These are phyloP conservation scores for Lynx canadensis DNA, from an alignment of 2,113 vertebrate genomes.

Conservation along the genomic window DNA sequence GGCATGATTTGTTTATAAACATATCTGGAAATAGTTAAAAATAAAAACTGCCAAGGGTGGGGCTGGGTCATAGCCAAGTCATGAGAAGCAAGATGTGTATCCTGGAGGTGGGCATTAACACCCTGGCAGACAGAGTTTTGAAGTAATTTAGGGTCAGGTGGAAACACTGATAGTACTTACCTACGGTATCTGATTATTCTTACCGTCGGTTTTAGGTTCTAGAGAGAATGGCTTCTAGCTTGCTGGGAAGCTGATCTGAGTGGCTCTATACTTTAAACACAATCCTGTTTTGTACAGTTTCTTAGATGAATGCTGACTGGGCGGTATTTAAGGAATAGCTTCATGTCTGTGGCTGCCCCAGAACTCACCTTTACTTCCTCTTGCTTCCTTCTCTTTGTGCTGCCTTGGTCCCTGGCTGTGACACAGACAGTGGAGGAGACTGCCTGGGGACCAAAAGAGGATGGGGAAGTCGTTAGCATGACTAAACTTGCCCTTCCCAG, in stretches of 20 bases:
- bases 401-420: background rate
- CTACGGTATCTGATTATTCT: background rate
- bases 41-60: constrained; percentile 35
- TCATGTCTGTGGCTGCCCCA: background rate
- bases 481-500: background rate
- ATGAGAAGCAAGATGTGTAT: background rate
- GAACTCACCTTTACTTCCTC: constrained; percentile 34
- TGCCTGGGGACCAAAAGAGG: background rate
- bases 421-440: background rate
- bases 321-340: background rate
- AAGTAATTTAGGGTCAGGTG: constrained; percentile 48
- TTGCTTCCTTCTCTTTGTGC: background rate
- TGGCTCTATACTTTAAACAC: background rate
- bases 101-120: background rate
- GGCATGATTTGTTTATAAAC: constrained; percentile 47
- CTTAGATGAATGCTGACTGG: background rate
- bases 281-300: background rate
- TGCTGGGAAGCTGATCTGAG: background rate
- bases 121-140: background rate
- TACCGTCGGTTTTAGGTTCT: background rate
- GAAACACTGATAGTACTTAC: background rate
- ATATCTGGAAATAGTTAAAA: constrained; percentile 61
- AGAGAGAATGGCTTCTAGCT: background rate
- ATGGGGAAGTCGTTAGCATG: background rate
- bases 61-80: background rate